Evolutionary conservation across 2,797 vertebrate species (phyloP).

Genomic region (Coccyzus lansbergi): DNA sequence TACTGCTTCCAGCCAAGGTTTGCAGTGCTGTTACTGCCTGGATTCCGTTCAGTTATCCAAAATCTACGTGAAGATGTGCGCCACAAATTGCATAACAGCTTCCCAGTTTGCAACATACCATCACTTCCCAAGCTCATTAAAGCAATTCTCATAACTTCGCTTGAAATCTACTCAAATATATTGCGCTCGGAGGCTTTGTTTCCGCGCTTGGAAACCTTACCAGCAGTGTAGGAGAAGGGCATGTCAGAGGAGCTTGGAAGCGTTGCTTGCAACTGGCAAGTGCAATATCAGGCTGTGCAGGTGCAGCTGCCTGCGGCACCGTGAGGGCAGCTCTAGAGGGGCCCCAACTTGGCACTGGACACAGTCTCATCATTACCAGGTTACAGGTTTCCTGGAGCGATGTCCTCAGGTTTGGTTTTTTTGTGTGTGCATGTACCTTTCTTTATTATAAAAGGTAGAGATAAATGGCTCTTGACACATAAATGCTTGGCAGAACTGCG

Average conservation of each 20-base stretch:
- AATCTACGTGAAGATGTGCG: rapidly evolving
- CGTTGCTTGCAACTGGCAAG: not conserved
- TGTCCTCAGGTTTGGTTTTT: no score
- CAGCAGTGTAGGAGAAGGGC: rapidly evolving
- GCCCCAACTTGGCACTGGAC: rapidly evolving
- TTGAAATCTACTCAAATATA: not conserved
- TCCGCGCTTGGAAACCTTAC: not conserved
- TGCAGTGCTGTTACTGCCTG: not conserved
- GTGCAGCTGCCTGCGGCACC: rapidly evolving
- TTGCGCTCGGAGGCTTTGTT: not conserved
- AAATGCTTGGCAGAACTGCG: not conserved
- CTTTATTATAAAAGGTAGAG: not conserved
- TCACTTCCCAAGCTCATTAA: not conserved
- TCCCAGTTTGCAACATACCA: not conserved
- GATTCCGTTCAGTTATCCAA: not conserved
- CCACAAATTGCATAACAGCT: not conserved
- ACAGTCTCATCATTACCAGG: not conserved
- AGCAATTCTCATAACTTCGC: not conserved
- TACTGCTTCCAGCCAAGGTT: not conserved
- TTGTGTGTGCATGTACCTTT: not conserved
- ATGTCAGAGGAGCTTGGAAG: not conserved
- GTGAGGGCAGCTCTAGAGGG: not conserved
- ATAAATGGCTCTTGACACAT: not conserved
- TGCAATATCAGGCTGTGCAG: not conserved
- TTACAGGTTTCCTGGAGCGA: not conserved